Conservation (phyloP, 2,797 vertebrate species). For the Pteronotus mesoamericanus region DNA sequence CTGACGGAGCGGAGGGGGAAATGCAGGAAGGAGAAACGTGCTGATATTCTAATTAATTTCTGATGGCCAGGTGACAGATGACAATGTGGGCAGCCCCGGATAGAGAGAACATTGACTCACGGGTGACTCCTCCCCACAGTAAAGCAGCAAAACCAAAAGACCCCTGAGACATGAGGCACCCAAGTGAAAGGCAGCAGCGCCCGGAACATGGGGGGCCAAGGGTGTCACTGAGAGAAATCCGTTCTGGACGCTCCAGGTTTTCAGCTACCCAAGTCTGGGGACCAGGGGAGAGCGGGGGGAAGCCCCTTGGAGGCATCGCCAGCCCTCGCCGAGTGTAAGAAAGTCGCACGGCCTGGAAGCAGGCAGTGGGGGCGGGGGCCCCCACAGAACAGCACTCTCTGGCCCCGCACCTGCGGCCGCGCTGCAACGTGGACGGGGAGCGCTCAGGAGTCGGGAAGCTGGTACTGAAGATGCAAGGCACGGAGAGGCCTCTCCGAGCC, state of each 20-base stretch:
- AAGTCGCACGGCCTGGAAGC: not conserved
- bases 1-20: not conserved
- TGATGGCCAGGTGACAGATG: not conserved
- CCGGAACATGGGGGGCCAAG: not conserved
- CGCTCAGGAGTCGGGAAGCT: not conserved
- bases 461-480: not conserved
- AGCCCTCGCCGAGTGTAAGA: not conserved
- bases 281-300: too few relatives aligned
- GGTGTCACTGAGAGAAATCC: not conserved
- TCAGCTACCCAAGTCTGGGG: not conserved
- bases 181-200: not conserved
- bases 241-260: not conserved
- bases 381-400: too few relatives aligned
- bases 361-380: not conserved
- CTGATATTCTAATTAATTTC: too few relatives aligned
- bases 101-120: not conserved
- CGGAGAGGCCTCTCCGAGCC: not conserved
- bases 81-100: not conserved
- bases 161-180: fast-evolving
- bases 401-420: not conserved
- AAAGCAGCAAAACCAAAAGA: not conserved
- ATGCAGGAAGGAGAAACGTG: not conserved
- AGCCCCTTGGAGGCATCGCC: not conserved
- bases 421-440: not conserved
- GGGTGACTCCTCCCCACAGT: not conserved